Conservation (phyloP, 2,797 vertebrate genomes). For the Eurystomus glaucurus region DNA sequence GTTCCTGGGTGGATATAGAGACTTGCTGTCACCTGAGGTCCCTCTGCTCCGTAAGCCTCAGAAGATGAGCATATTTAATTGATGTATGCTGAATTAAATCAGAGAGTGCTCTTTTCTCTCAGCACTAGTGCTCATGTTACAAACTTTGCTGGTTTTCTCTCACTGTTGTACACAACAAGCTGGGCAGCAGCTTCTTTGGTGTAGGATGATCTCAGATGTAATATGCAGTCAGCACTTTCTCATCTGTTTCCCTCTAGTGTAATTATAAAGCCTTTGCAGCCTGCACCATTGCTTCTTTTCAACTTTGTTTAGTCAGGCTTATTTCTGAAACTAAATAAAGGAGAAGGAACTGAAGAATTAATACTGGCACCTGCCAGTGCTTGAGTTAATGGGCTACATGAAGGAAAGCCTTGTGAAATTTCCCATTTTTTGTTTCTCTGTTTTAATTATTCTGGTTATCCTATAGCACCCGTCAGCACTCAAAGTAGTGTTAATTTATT, state of each 20-base stretch:
- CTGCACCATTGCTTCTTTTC: constrained; percentile 45
- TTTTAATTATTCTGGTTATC: constrained; percentile 47
- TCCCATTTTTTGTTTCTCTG: neutral
- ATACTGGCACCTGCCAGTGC: constrained; percentile 54
- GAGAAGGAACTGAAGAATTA: constrained; percentile 50
- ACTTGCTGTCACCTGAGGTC: constrained; percentile 35
- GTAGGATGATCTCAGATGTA: constrained; percentile 25
- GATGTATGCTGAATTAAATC: neutral
- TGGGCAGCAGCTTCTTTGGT: constrained; percentile 2
- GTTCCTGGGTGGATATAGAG: constrained; percentile 54
- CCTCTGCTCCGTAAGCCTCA: neutral
- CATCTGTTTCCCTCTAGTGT: constrained; percentile 30
- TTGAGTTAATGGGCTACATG: constrained; percentile 35
- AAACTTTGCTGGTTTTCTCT: neutral
- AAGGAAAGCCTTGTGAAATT: constrained; percentile 39
- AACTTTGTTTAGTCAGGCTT: constrained; percentile 44
- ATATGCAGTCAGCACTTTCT: constrained; percentile 53
- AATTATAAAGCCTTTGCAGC: constrained; percentile 61
- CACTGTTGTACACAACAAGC: neutral
- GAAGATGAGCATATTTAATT: neutral
- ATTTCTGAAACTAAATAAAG: constrained; percentile 63
- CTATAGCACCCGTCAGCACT: neutral
- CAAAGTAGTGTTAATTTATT: neutral
- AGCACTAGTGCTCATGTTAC: neutral
- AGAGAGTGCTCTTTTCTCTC: neutral